Base-by-base conservation (phyloP, 2,888 invertebrate genomes). In the Diarsia mendica region DNA sequence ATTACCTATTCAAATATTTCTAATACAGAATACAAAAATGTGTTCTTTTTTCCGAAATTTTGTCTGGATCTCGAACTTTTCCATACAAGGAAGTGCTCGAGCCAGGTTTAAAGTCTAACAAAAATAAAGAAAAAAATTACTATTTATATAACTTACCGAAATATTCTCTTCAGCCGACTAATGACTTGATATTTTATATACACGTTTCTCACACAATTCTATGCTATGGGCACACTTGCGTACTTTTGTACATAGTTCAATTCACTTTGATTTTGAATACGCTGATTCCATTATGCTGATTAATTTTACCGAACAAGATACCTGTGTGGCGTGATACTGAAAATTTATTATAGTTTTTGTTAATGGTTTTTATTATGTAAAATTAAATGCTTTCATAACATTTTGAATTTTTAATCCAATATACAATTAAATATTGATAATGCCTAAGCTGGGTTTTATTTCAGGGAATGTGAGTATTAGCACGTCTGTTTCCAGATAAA, bases 91-190 rank as follows among this genome's bases (percentile, higher is more conserved):
- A 80, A 73, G 58, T 58, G 60, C 1, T 67, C 28, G 60, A 66
- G 71, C 48, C 71, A 80, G 78, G 74, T 75, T 46, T 6, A 63
- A 65, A 82, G 53, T 72, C 64, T 75, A 72, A 13, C n/a, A 72
- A 39, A 51, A 63, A 63, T 64, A 51, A 60, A 67, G 75, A 66
- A 77, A 58, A 33, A 61, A 73, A 58, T n/a, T 23, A 39, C 39
- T 70, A 63, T 61, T 61, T n/a, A 58, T n/a, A 58, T 13, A 82
- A 95, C 96, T 96, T 91, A 96, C 96, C 96, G 93, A 91, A 96
- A 96, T 92, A 96, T 96, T 95, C 94, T 96, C 95, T 95, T 96
- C 94, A 96, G 91, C 89, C 96, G 96, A 95, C 96, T 96, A 96
- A 96, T 96, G 96, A 96, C 96, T 94, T 93, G 93, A 80, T 94